Evolutionary conservation across 2,888 invertebrate species (phyloP), one percentile per base, ranked within the genome.

Genomic region (Cryptops parisi): DNA sequence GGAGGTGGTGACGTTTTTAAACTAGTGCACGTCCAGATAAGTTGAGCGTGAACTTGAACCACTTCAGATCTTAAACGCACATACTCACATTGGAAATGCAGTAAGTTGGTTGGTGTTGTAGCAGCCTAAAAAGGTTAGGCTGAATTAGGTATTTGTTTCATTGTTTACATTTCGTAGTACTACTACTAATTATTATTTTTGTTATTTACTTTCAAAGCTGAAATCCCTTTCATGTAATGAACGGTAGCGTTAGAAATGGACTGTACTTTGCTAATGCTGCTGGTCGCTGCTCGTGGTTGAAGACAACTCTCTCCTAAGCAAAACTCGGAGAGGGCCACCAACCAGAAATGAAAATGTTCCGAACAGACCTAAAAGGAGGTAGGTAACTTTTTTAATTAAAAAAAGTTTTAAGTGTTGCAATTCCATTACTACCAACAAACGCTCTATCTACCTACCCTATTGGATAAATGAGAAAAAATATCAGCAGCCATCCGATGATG

Each of bases 1-100:
- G 93, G 90, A 39, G 93, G 90, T 25, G 93, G 94, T 55, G 89
- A 87, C 55, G 90, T 85, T 63, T 86, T 85, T 39, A 87, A 74
- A 55, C 84, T 80, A 58, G 71, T 75, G 61, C 85, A 86, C 0
- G 84, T 80, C 58, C 79, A 76, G 22, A 80, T 68, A 47, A 83
- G 69, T 62, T 81, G 80, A 2, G 75, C 68, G 54, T 80, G 71
- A 53, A 75, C 74, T 58, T 84, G 81, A 3, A 91, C 72, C 63
- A 84, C 81, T 62, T 78, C 79, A 0, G 81, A 81, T 0, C 91
- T 76, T 39, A 89, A 75, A 57, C 79, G 77, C 21, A 83, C 75
- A 65, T 82, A 87, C 64, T 85, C 84, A 41, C 80, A 75, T 65
- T 84, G 84, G 65, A 88, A 87, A 55, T 77, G 75, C 39, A 81